Percentiles rank a stretch among this genome's conserved stretches.
Evolutionary conservation across 2,797 vertebrate species (phyloP).

Genomic region (Sarcoramphus papa): DNA sequence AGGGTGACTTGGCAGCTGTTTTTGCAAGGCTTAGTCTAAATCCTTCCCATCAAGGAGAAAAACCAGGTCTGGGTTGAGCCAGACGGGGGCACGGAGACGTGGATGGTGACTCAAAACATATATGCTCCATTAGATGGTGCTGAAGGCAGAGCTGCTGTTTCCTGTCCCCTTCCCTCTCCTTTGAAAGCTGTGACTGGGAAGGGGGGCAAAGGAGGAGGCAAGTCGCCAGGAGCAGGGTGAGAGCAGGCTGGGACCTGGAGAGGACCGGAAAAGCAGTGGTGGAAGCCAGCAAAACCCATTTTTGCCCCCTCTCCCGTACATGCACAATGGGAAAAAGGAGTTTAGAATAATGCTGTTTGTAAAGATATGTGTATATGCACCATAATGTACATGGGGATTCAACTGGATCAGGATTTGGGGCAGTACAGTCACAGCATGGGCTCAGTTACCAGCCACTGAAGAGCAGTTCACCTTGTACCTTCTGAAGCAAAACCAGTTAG

Average conservation of each 20-base stretch:
- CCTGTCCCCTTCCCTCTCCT: background rate
- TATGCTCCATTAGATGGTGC: background rate
- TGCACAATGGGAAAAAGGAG: background rate
- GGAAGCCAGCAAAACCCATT: background rate
- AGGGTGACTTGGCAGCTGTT: background rate
- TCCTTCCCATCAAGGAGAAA: background rate
- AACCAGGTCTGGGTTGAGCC: background rate
- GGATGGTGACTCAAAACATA: background rate
- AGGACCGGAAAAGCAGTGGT: background rate
- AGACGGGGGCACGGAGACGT: accelerated
- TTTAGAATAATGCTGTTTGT: background rate
- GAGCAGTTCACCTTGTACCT: background rate
- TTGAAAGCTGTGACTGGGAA: background rate
- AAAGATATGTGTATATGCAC: background rate
- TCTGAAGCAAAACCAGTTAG: background rate
- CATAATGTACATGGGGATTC: background rate
- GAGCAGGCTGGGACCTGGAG: background rate
- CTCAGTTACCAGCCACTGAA: background rate
- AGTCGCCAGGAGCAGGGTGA: background rate
- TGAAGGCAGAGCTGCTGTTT: background rate
- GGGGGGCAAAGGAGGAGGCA: background rate
- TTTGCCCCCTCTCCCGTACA: accelerated
- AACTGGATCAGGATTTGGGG: background rate
- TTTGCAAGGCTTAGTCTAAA: background rate
- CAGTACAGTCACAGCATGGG: accelerated